phyloP scores from a whole-genome alignment of 2,113 vertebrate genomes.

The Pitta sordida region DNA sequence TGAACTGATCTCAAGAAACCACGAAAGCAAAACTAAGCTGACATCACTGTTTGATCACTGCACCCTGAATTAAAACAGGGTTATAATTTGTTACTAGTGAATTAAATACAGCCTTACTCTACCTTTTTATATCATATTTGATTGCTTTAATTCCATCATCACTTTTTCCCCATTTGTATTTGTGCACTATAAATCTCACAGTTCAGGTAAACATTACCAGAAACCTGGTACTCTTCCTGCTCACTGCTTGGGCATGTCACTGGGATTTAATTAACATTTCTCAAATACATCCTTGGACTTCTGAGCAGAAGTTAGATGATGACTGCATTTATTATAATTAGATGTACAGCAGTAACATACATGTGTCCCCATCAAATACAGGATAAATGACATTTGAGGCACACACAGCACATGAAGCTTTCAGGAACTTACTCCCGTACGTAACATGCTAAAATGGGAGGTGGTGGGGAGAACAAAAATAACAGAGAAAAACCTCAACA shows the following conservation, averaged over 20 bases:
- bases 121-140: background rate
- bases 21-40: background rate
- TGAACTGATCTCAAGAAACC: background rate
- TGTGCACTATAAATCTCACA: background rate
- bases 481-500: background rate
- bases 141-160: background rate
- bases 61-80: background rate
- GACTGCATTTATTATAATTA: background rate
- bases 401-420: background rate
- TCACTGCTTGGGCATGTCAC: background rate
- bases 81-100: background rate
- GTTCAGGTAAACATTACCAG: background rate
- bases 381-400: background rate
- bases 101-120: background rate
- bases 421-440: fast-evolving
- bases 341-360: background rate
- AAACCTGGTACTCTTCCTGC: background rate
- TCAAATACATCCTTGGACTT: background rate
- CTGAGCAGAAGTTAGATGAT: background rate
- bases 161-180: background rate
- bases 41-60: background rate
- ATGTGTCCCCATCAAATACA: background rate
- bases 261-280: background rate
- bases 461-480: too few species aligned
- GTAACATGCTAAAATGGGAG: background rate